Conservation (phyloP, 2,888 invertebrate genomes). For the Parapristionchus giblindavisi region DNA sequence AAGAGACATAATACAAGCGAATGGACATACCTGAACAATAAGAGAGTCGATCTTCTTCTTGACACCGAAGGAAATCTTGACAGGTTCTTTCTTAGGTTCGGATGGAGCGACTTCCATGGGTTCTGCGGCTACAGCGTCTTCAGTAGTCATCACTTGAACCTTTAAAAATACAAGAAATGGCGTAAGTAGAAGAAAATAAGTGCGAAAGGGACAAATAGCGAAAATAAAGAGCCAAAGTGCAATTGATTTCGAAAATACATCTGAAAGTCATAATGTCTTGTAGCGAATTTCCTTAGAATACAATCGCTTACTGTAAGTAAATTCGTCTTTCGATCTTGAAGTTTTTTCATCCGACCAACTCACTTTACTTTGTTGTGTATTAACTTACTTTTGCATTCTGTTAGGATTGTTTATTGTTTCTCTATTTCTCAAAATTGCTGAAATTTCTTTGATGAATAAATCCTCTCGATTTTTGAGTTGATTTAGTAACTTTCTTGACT, state of each 20-base stretch:
- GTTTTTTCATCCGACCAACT: not conserved
- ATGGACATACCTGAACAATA: slow-evolving; percentile 36
- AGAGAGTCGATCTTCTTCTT: slow-evolving; percentile 48
- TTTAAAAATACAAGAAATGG: not conserved
- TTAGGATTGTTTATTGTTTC: not conserved
- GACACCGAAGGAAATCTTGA: slow-evolving; percentile 57
- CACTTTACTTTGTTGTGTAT: not conserved
- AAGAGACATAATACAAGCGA: too few relatives aligned
- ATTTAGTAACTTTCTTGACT: too few relatives aligned
- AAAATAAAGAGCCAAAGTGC: not conserved
- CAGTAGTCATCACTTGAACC: slow-evolving; percentile 15
- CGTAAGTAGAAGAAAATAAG: not conserved
- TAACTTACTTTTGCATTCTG: not conserved
- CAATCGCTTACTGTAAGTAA: not conserved
- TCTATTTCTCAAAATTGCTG: not conserved
- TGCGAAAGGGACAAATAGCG: not conserved
- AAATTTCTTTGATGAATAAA: not conserved
- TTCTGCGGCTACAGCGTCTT: slow-evolving; percentile 15
- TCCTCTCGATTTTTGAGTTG: too few relatives aligned
- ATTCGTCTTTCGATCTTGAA: not conserved
- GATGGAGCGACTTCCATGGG: slow-evolving; percentile 18
- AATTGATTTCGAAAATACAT: slow-evolving; percentile 30
- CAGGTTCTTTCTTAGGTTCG: slow-evolving; percentile 10
- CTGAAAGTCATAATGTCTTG: not conserved
- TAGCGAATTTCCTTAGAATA: not conserved